These are phyloP conservation scores for Agonopterix alstromeriana DNA, from an alignment of 2,888 invertebrate genomes.

Conservation along the genomic window DNA sequence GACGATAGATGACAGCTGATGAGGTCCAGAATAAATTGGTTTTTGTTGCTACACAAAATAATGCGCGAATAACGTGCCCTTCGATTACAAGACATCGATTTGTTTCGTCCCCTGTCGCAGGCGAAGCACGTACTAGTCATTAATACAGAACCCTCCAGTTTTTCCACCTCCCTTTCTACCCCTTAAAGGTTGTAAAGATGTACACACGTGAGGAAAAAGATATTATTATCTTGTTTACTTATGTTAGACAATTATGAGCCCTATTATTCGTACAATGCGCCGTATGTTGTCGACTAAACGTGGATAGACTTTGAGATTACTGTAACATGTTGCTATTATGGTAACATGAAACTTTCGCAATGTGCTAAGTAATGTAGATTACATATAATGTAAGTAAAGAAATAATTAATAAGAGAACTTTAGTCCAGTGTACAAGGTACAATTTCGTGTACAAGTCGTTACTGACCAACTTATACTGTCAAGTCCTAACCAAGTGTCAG, in stretches of 20 bases:
- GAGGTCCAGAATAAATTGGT: neutral
- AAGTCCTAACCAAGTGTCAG: too few relatives aligned
- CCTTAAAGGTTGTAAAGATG: constrained; percentile 16
- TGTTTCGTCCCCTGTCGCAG: constrained; percentile 35
- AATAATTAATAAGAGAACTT: too few relatives aligned
- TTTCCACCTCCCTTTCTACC: constrained; percentile 24
- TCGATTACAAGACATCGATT: constrained; percentile 54
- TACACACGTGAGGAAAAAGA: constrained; percentile 10
- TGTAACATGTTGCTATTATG: neutral
- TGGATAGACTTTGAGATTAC: constrained; percentile 1
- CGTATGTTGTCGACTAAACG: constrained; percentile 4
- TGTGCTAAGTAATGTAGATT: neutral
- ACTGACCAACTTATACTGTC: too few relatives aligned
- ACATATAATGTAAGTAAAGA: neutral
- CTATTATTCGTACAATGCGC: constrained; percentile 1
- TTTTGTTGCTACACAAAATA: constrained; percentile 22
- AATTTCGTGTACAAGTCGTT: neutral
- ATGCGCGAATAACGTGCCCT: constrained; percentile 34
- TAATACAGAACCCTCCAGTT: constrained; percentile 40
- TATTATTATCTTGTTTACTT: constrained; percentile 11
- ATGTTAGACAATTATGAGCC: constrained; percentile 9
- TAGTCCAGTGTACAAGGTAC: too few relatives aligned
- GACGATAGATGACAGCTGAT: too few relatives aligned
- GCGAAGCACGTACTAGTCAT: constrained; percentile 43
- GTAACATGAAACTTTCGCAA: neutral